Base-by-base conservation (phyloP, 30 jellyfish, hydroid and myxozoan genomes). In the Turritopsis rubra region DNA sequence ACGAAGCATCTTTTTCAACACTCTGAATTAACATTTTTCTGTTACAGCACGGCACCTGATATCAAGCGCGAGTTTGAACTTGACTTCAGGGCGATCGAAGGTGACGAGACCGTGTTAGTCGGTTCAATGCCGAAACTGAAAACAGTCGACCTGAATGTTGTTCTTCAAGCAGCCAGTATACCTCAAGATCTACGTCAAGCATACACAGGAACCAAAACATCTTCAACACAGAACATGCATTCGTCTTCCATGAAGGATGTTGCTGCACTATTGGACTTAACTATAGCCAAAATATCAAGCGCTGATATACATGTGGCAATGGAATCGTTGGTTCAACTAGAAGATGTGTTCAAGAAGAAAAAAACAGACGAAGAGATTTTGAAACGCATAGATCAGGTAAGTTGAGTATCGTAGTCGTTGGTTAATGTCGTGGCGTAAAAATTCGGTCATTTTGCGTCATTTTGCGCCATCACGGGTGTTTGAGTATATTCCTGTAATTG, bases 351-450 rank as follows among this genome's bases (percentile, higher is more conserved):
- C 77, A 88, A 88, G 80, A 85, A 91, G 79, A 86, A 88, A 54
- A 80, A 78, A 26, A 90, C 85, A 26, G 94, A 87, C 53, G 80
- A 30, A 9, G 96, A 87, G 54, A 85, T 92, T 25, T 27, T 84
- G 72, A 92, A 84, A 81, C 85, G 94, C 52, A 78, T 92, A n/a
- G 98, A 92, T 81, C 98, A 92, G 95, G 98, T 92, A 71, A 1
- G 27, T 41, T 19, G 19, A 65, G 7, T 28, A n/a, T 26, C 79
- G 30, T 23, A 24, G 18, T 18, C 20, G 0, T 21, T 16, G 52
- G 16, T 20, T 21, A 52, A 52, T 79, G 83, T 17, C 54, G 17
- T 41, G 73, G 0, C 21, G 0, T 60, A 18, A 60, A 60, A 21
- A 60, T 60, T 0, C n/a, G n/a, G n/a, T n/a, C n/a, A n/a, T n/a